Evolutionary conservation across 1,140 invertebrate genomes (phyloP).

Genomic region (Bilobella aurantiaca): DNA sequence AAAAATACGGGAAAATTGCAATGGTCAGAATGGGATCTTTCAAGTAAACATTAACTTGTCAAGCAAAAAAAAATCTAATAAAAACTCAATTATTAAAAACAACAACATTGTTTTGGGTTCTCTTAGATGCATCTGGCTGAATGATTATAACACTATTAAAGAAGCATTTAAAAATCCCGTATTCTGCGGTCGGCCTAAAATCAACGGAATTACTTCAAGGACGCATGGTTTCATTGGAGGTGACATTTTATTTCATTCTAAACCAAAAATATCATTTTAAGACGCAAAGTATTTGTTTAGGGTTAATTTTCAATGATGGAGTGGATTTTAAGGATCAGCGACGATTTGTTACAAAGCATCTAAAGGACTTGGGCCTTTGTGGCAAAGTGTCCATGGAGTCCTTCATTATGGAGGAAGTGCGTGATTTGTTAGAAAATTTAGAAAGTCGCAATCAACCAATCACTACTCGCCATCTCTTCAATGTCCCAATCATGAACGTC

Average conservation of each 20-base stretch:
- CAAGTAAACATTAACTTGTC: constrained; percentile 11
- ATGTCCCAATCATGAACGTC: constrained; percentile 21
- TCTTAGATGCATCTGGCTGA: constrained; percentile 14
- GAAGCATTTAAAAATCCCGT: constrained; percentile 19
- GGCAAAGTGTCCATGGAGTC: constrained; percentile 11
- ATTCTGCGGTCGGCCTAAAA: constrained; percentile 24
- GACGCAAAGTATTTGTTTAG: constrained; percentile 3
- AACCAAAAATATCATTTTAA: neutral
- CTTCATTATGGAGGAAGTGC: constrained; percentile 11
- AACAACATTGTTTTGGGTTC: neutral
- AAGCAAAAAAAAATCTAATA: too few relatives aligned
- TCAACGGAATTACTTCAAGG: constrained; percentile 13
- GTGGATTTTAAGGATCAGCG: constrained; percentile 19
- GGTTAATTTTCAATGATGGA: constrained; percentile 29
- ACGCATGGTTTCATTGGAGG: constrained; percentile 20
- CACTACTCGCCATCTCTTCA: constrained; percentile 20
- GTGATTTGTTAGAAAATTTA: neutral
- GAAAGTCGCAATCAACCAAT: neutral
- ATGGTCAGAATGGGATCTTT: constrained; percentile 24
- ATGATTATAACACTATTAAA: constrained; percentile 17
- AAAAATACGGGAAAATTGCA: constrained; percentile 18
- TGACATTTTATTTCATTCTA: neutral
- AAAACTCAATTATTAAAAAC: too few relatives aligned
- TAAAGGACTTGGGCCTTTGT: constrained; percentile 21
- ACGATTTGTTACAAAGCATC: constrained; percentile 10